A percentile compares a stretch with the other conserved stretches of the same genome.
Evolutionary conservation across 2,888 invertebrate species (phyloP).

Genomic region (Coelinius sp.): DNA sequence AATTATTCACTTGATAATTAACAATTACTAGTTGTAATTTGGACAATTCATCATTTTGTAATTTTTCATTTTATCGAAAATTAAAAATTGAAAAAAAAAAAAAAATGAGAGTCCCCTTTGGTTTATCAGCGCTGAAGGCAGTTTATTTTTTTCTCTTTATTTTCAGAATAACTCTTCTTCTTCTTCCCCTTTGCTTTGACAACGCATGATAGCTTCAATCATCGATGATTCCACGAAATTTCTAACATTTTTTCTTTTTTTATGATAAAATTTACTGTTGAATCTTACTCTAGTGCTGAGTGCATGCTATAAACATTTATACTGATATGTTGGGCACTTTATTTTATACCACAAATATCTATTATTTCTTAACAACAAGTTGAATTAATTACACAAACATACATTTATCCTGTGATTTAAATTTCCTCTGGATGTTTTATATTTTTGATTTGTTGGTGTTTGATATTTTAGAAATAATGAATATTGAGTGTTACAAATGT

Average conservation of each 20-base stretch:
- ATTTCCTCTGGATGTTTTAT: neutral
- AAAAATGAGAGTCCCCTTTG: neutral
- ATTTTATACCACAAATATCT: neutral
- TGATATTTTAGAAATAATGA: conserved; percentile 27
- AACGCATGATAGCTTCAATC: conserved; percentile 50
- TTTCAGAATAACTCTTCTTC: conserved; percentile 55
- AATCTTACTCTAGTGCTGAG: too few relatives aligned
- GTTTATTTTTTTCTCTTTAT: conserved; percentile 56
- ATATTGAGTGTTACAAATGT: neutral
- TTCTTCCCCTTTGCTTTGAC: conserved; percentile 55
- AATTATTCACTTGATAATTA: neutral
- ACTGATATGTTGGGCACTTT: neutral
- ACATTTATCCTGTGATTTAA: neutral
- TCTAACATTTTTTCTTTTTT: conserved; percentile 18
- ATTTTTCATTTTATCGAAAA: neutral
- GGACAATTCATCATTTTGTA: neutral
- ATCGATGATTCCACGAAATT: conserved; percentile 27
- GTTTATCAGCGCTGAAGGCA: conserved; percentile 18
- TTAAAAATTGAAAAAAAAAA: conserved; percentile 9
- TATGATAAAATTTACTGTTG: neutral
- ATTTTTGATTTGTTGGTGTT: neutral
- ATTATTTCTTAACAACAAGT: neutral
- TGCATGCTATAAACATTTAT: neutral
- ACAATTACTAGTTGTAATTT: neutral
- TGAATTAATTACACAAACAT: neutral